phyloP scores from a whole-genome alignment of 2,113 vertebrate species.

The Stomatorhinus ivindoensis region DNA sequence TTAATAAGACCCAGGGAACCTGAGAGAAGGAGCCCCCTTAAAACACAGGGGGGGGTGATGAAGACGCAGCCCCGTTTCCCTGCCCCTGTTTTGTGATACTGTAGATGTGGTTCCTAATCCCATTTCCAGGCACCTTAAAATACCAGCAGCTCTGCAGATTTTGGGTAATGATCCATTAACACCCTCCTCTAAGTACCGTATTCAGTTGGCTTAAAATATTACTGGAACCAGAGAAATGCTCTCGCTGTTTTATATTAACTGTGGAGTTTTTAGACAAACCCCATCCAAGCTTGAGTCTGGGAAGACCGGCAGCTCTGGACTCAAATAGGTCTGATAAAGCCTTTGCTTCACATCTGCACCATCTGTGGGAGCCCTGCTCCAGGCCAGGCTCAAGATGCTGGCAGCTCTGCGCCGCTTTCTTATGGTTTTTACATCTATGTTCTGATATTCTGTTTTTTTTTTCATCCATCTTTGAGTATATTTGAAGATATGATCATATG shows the following conservation, averaged over 20 bases:
- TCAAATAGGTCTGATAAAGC: not conserved
- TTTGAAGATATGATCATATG: not conserved
- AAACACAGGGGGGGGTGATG: not conserved
- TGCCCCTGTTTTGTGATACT: not conserved
- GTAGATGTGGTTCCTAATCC: conserved; percentile 14
- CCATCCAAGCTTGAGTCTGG: not conserved
- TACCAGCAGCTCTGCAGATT: not conserved
- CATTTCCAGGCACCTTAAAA: conserved; percentile 15
- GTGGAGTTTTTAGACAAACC: not conserved
- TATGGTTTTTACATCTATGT: not conserved
- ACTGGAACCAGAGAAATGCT: not conserved
- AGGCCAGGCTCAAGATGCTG: not conserved
- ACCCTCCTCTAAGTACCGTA: not conserved
- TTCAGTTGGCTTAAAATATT: not conserved
- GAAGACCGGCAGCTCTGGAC: not conserved
- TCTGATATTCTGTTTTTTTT: not conserved
- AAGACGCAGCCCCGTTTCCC: not conserved
- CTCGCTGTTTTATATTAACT: not conserved
- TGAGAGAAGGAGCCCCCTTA: not conserved
- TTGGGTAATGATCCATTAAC: not conserved
- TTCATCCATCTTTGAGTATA: not conserved
- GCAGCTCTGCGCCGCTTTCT: not conserved
- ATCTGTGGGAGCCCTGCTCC: not conserved
- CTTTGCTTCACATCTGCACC: not conserved
- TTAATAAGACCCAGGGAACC: not conserved